Percentiles rank a stretch among this genome's conserved stretches.
Evolutionary conservation across 2,113 vertebrate species (phyloP).

Genomic region (Peromyscus maniculatus): DNA sequence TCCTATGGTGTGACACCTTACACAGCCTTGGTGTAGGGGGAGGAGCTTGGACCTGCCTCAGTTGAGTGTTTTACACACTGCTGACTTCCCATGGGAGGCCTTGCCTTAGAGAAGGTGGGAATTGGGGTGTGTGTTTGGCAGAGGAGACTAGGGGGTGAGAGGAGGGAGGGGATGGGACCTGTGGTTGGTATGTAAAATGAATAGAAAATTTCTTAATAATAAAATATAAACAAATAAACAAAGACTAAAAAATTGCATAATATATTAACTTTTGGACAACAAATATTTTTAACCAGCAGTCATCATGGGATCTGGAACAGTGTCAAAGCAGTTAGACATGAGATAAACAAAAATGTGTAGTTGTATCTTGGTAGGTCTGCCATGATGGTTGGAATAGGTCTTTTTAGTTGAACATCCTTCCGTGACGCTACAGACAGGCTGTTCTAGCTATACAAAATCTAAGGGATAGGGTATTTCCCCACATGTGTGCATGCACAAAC

Average conservation of each 20-base stretch:
- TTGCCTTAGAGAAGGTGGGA: too few relatives aligned
- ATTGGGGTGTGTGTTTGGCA: too few relatives aligned
- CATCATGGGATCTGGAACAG: not conserved
- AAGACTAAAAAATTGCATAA: not conserved
- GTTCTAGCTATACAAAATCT: not conserved
- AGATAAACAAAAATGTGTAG: not conserved
- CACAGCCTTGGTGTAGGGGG: too few relatives aligned
- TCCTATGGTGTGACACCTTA: too few relatives aligned
- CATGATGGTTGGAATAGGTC: not conserved
- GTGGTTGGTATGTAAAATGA: too few relatives aligned
- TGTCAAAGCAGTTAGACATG: not conserved
- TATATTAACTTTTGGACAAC: not conserved
- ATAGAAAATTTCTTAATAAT: too few relatives aligned
- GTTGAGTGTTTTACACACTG: too few relatives aligned
- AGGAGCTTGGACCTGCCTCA: too few relatives aligned
- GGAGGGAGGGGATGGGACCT: too few relatives aligned
- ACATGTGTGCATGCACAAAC: not conserved
- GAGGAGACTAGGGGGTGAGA: too few relatives aligned
- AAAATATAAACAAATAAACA: too few relatives aligned
- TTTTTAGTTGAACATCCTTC: not conserved
- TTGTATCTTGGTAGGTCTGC: not conserved
- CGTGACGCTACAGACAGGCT: not conserved
- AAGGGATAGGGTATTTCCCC: not conserved
- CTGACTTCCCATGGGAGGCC: too few relatives aligned
- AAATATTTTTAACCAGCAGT: not conserved